Evolutionary conservation across 2,113 vertebrate genomes (phyloP), one percentile per base, ranked within the genome.

Genomic region (Psettodes erumei): DNA sequence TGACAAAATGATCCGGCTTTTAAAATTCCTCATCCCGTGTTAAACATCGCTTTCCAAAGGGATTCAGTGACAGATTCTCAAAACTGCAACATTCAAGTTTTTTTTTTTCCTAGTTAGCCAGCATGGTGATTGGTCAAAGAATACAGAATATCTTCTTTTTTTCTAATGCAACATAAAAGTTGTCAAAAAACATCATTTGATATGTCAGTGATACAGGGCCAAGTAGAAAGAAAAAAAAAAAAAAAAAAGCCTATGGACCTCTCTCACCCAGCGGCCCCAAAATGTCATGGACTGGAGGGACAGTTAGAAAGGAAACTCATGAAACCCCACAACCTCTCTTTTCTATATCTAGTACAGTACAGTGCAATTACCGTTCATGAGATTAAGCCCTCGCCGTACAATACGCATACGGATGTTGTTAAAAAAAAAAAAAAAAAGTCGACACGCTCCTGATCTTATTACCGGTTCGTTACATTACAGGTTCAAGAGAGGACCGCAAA

Each of bases 71-170:
- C 64, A 71, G 4, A 43, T 67, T 61, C n/a, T 71, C 15, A 33
- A 63, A 81, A 84, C 32, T 45, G 68, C 50, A 87, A 90, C 88
- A 90, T 90, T 88, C 82, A 91, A 84, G 84, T 89, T 58, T 85
- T 84, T 77, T 61, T 89, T 58, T 85, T 84, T 77, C 42, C 71
- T 83, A 84, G 80, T 85, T 73, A 83, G 73, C 84, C 90, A 90
- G 85, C 84, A 86, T 82, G 83, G 80, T 86, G 86, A 90, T 90
- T 86, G 77, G 72, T 87, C 81, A 84, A 83, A 83, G 65, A 65
- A 79, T 35, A 77, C 66, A 79, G 43, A 60, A 65, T 38, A 38
- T 64, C 19, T 54, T 63, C 56, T 56, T 45, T n/a, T n/a, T n/a
- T n/a, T n/a, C n/a, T n/a, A n/a, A 69, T 67, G 62, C 37, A 72